Percentiles rank a stretch among this genome's conserved stretches.
phyloP scores from a whole-genome alignment of 1,140 invertebrate species.

The Sycophaga agraensis region DNA sequence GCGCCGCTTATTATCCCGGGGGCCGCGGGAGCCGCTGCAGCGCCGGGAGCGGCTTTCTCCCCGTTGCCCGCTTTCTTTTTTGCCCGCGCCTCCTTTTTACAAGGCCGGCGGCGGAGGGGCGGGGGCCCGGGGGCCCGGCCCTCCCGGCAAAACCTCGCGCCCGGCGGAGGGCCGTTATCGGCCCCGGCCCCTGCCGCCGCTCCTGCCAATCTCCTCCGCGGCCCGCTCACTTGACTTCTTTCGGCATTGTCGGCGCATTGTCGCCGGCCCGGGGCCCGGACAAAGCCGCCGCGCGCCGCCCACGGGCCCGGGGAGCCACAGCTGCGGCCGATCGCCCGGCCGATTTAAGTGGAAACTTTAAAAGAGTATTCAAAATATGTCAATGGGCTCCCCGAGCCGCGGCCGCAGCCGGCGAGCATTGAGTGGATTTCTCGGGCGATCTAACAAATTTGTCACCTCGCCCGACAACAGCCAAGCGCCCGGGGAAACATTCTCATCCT shows the following conservation, averaged over 20 bases:
- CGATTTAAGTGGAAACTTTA: slow-evolving; percentile 25
- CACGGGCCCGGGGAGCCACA: too few relatives aligned
- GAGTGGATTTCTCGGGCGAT: slow-evolving; percentile 19
- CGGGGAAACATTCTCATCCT: too few relatives aligned
- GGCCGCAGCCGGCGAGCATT: neutral
- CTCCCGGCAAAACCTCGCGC: neutral
- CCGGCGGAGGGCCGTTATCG: neutral
- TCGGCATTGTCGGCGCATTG: too few relatives aligned
- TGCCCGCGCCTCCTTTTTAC: neutral
- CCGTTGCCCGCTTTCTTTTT: too few relatives aligned
- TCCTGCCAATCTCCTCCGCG: too few relatives aligned
- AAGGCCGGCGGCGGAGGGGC: too few relatives aligned
- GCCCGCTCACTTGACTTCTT: too few relatives aligned
- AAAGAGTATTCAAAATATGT: slow-evolving; percentile 23
- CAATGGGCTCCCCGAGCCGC: slow-evolving; percentile 15
- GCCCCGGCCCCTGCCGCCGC: too few relatives aligned
- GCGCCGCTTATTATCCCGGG: too few relatives aligned
- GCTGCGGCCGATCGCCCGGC: neutral
- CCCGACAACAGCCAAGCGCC: too few relatives aligned
- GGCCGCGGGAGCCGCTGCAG: neutral
- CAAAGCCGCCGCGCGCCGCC: too few relatives aligned
- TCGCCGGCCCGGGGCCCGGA: too few relatives aligned
- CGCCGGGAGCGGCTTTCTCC: neutral
- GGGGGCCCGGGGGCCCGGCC: neutral
- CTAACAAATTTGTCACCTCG: slow-evolving; percentile 26